Percentiles rank a stretch among this genome's conserved stretches.
Conservation (phyloP, 2,113 vertebrate species). For the Pseudonaja textilis region DNA sequence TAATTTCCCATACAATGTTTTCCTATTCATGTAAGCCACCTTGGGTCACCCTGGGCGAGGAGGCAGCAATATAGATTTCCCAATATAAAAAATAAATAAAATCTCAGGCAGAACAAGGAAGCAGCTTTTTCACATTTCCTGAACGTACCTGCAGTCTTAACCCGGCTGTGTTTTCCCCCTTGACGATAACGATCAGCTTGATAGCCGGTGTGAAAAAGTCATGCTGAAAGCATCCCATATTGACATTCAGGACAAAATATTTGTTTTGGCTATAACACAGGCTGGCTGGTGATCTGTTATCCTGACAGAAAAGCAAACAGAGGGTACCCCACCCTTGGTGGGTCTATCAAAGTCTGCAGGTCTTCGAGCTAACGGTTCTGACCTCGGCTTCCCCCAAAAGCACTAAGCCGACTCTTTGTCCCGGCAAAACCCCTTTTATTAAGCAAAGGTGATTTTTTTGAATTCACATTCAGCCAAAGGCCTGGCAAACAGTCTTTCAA, state of each 20-base stretch:
- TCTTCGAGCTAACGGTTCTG: not conserved
- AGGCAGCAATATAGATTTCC: no score
- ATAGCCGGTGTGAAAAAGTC: not conserved
- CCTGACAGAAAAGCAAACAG: fast-evolving
- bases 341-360: not conserved
- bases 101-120: conserved; percentile 31
- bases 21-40: no score
- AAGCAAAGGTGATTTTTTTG: no score
- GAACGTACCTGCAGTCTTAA: not conserved
- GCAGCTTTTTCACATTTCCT: conserved; percentile 1
- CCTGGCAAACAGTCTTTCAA: no score
- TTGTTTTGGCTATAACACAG: not conserved
- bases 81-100: no score
- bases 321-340: no score
- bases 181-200: not conserved
- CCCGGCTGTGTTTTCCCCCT: not conserved
- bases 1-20: no score
- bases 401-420: no score
- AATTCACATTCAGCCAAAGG: no score
- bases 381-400: no score
- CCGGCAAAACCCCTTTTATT: no score
- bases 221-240: not conserved
- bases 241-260: not conserved
- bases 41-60: no score
- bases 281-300: not conserved